Evolutionary conservation across 2,113 vertebrate species (phyloP).

Genomic region (Phalacrocorax pelagicus): DNA sequence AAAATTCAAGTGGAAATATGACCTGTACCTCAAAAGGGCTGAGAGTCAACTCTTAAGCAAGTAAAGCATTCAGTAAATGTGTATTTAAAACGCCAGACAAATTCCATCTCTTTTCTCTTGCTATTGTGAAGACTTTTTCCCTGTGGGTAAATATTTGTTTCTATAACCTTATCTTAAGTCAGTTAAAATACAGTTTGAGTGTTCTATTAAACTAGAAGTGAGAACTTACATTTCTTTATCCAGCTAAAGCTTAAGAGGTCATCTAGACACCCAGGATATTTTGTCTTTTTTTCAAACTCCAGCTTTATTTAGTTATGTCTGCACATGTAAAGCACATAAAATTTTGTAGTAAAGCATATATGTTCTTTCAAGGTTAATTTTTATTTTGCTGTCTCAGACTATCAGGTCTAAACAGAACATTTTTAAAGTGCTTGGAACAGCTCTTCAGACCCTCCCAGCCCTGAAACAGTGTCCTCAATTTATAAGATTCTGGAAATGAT

Average conservation of each 20-base stretch:
- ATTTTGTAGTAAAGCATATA: fast-evolving
- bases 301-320: background rate
- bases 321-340: background rate
- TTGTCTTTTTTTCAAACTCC: background rate
- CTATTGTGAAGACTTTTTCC: background rate
- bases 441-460: background rate
- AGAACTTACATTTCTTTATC: background rate
- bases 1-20: slow-evolving; percentile 18
- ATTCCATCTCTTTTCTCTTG: background rate
- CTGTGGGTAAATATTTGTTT: background rate
- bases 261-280: background rate
- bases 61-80: slow-evolving; percentile 11
- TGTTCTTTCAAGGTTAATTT: background rate
- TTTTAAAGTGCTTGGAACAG: background rate
- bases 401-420: background rate
- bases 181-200: background rate
- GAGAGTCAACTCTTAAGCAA: background rate
- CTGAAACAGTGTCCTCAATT: background rate
- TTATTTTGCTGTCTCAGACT: background rate
- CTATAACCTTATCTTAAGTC: background rate
- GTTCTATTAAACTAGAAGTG: background rate
- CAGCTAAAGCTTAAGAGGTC: background rate
- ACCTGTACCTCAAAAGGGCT: slow-evolving; percentile 4
- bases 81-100: background rate
- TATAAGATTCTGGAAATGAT: background rate